Percentiles rank a stretch among this genome's conserved stretches.
phyloP scores from a whole-genome alignment of 2,113 vertebrate species.

The Gadus macrocephalus region DNA sequence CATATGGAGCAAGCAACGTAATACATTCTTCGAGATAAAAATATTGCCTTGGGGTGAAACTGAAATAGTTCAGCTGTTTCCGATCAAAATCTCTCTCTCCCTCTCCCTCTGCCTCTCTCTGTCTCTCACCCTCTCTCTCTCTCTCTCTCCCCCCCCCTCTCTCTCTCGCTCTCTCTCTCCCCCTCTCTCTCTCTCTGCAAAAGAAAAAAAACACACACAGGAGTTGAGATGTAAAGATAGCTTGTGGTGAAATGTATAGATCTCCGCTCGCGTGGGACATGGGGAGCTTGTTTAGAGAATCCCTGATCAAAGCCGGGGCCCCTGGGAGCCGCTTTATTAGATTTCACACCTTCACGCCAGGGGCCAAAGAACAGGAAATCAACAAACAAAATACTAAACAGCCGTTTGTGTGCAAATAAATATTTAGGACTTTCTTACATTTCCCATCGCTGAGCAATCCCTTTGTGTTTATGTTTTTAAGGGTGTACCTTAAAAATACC shows the following conservation, averaged over 20 bases:
- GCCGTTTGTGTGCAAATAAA: slow-evolving; percentile 69
- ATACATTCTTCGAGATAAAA: slow-evolving; percentile 64
- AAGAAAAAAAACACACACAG: slow-evolving; percentile 60
- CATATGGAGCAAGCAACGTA: slow-evolving; percentile 32
- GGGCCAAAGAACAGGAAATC: slow-evolving; percentile 62
- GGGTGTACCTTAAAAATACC: slow-evolving; percentile 27
- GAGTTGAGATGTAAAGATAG: slow-evolving; percentile 74
- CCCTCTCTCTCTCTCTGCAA: background rate
- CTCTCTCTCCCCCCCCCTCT: slow-evolving; percentile 16
- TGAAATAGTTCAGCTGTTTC: slow-evolving; percentile 78
- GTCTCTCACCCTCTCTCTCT: background rate
- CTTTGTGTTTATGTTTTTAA: slow-evolving; percentile 35
- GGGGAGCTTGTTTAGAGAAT: slow-evolving; percentile 72
- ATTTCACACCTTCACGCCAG: slow-evolving; percentile 71
- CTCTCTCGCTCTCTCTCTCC: background rate
- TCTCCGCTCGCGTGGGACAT: slow-evolving; percentile 65
- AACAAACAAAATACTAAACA: slow-evolving; percentile 63
- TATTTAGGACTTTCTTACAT: slow-evolving; percentile 55
- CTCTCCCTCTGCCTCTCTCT: background rate
- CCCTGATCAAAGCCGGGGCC: slow-evolving; percentile 71
- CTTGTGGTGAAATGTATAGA: slow-evolving; percentile 68
- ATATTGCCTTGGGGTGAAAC: slow-evolving; percentile 64
- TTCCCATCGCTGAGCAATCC: slow-evolving; percentile 47
- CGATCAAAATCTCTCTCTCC: slow-evolving; percentile 68
- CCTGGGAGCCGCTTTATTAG: slow-evolving; percentile 74